phyloP scores from a whole-genome alignment of 2,113 vertebrate species.

The Otis tarda region DNA sequence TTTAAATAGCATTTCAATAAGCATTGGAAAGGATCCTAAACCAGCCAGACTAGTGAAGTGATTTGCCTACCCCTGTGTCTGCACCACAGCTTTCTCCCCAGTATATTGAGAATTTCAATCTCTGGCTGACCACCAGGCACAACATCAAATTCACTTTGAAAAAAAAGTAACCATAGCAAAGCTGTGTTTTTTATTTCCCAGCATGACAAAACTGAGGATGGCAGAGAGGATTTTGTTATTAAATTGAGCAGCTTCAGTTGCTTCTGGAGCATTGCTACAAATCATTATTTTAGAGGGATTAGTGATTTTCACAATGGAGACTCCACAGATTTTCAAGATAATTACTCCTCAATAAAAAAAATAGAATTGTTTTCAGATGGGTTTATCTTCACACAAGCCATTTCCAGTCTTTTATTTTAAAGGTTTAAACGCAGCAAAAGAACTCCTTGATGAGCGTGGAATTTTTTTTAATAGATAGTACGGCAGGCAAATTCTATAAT shows the following conservation, averaged over 20 bases:
- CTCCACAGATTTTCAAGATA: constrained; percentile 52
- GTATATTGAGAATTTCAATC: background rate
- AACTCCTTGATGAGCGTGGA: background rate
- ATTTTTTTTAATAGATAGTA: background rate
- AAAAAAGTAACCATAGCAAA: constrained; percentile 26
- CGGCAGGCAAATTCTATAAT: background rate
- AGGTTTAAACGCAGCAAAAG: background rate
- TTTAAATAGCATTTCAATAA: background rate
- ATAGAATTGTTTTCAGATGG: constrained; percentile 14
- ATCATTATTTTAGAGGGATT: constrained; percentile 60
- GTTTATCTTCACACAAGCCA: constrained; percentile 22
- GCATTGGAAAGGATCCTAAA: background rate
- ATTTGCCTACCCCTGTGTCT: background rate
- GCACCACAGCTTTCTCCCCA: background rate
- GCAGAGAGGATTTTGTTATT: constrained; percentile 61
- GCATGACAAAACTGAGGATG: constrained; percentile 12
- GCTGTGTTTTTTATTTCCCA: constrained; percentile 14
- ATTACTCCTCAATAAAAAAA: constrained; percentile 47
- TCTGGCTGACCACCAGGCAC: background rate
- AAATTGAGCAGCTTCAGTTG: constrained; percentile 49
- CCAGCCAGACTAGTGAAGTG: background rate
- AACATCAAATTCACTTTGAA: constrained; percentile 19
- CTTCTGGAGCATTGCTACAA: constrained; percentile 20
- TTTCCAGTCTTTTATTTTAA: constrained; percentile 23
- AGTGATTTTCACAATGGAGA: constrained; percentile 53